Conservation (phyloP, 1,140 invertebrate genomes). For the Drosophila lacteicornis region DNA sequence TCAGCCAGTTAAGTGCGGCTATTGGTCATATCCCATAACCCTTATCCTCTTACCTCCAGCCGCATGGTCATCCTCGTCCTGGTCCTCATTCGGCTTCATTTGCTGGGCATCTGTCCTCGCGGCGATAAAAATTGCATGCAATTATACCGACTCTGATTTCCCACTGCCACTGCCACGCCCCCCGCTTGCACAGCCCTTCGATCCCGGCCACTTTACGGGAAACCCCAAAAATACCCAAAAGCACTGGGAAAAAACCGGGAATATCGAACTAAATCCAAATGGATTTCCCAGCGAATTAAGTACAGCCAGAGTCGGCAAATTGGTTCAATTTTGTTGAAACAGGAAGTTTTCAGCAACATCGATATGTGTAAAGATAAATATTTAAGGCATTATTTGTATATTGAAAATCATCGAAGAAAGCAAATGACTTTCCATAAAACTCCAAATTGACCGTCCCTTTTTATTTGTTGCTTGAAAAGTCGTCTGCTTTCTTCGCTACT, state of each 20-base stretch:
- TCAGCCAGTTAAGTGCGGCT: constrained; percentile 27
- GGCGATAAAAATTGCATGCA: constrained; percentile 72
- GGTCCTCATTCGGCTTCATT: constrained; percentile 29
- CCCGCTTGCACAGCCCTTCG: background rate
- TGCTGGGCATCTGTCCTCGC: constrained; percentile 35
- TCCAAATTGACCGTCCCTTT: no score
- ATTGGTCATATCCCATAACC: constrained; percentile 20
- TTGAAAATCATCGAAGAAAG: no score
- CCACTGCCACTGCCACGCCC: background rate
- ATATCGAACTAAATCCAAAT: constrained; percentile 48
- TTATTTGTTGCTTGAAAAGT: no score
- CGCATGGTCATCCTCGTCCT: background rate
- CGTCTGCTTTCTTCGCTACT: no score
- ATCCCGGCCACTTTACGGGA: constrained; percentile 18
- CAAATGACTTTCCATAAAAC: no score
- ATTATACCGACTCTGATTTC: constrained; percentile 53
- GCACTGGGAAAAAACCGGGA: constrained; percentile 15
- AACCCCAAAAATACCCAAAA: constrained; percentile 28
- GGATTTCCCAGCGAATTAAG: constrained; percentile 16
- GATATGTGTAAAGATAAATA: no score
- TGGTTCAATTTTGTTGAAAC: no score
- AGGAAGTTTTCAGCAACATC: no score
- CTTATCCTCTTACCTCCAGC: constrained; percentile 18
- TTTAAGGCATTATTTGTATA: no score
- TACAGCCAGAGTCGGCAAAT: background rate